Percentiles rank a stretch among this genome's conserved stretches.
Conservation (phyloP, 2,888 invertebrate species). For the Ellobium chinense region DNA sequence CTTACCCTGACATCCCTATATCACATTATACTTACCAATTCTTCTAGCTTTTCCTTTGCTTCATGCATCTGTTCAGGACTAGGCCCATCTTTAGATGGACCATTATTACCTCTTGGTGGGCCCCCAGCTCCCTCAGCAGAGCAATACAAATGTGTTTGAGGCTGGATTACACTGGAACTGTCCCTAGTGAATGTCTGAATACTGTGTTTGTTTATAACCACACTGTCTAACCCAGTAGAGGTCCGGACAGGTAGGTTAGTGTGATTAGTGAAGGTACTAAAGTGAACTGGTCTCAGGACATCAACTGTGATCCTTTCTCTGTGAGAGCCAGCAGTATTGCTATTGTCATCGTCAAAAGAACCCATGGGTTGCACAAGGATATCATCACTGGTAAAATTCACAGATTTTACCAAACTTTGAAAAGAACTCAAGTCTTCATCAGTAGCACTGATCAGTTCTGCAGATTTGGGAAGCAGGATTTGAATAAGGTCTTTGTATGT, state of each 20-base stretch:
- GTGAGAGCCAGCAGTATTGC: background rate
- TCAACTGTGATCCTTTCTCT: slow-evolving; percentile 25
- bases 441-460: background rate
- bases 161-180: background rate
- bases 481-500: slow-evolving; percentile 25
- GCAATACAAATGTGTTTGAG: background rate
- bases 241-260: background rate
- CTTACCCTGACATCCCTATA: no score
- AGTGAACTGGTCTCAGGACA: background rate
- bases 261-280: background rate
- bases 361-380: slow-evolving; percentile 15
- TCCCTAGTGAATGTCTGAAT: background rate
- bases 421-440: slow-evolving; percentile 3
- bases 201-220: background rate
- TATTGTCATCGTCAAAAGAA: background rate
- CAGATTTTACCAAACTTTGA: background rate
- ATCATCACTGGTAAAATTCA: slow-evolving; percentile 33
- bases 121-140: background rate
- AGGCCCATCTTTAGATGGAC: slow-evolving; percentile 29
- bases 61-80: slow-evolving; percentile 36
- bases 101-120: background rate
- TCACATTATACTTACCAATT: slow-evolving; percentile 13
- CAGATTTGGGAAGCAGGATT: slow-evolving; percentile 1
- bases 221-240: background rate
- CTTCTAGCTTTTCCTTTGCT: slow-evolving; percentile 17